phyloP scores from a whole-genome alignment of 2,888 invertebrate species.

The Buathra laborator region DNA sequence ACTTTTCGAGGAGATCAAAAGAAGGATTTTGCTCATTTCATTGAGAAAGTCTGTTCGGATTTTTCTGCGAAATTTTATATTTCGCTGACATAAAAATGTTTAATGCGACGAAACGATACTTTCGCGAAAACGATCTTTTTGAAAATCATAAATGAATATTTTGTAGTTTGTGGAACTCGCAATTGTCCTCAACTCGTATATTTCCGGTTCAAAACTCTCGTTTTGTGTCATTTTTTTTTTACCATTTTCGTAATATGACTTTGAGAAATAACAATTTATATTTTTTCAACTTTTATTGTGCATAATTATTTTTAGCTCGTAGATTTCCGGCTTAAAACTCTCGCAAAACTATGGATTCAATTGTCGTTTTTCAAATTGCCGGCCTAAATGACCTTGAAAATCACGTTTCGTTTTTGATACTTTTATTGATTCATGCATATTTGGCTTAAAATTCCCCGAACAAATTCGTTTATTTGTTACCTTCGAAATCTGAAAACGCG shows the following conservation, averaged over 20 bases:
- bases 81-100: neutral
- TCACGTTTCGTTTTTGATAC: neutral
- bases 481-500: neutral
- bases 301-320: neutral
- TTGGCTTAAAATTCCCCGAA: neutral
- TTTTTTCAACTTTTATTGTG: too few relatives aligned
- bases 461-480: neutral
- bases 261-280: too few relatives aligned
- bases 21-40: neutral
- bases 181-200: neutral
- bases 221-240: too few relatives aligned
- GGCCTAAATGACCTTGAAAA: neutral
- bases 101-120: neutral
- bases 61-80: neutral
- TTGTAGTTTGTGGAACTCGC: neutral
- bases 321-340: neutral
- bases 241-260: too few relatives aligned
- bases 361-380: neutral
- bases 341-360: too few relatives aligned
- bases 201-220: neutral
- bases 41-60: neutral
- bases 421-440: neutral
- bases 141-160: neutral
- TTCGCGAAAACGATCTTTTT: neutral
- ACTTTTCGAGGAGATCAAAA: constrained; percentile 5